These are phyloP conservation scores for Saxidomus purpurata DNA, from an alignment of 1,140 invertebrate genomes.

Conservation along the genomic window DNA sequence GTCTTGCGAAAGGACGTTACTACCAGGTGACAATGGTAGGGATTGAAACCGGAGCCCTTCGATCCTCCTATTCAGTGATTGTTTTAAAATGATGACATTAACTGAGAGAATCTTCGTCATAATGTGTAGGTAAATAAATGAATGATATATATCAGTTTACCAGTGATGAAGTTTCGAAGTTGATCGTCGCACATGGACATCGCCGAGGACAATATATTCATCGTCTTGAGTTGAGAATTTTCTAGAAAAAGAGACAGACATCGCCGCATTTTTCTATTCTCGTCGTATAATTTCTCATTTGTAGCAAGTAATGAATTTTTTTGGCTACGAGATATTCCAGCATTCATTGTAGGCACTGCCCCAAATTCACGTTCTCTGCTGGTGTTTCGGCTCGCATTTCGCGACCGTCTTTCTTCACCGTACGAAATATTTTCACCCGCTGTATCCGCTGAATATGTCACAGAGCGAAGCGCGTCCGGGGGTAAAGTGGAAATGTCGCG, in stretches of 20 bases:
- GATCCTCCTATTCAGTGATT: no score
- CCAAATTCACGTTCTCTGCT: background rate
- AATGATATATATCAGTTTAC: background rate
- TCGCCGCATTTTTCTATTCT: conserved; percentile 19
- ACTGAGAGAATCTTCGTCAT: no score
- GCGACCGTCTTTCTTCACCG: background rate
- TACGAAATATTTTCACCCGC: background rate
- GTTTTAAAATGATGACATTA: no score
- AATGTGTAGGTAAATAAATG: no score
- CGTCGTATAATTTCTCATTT: background rate
- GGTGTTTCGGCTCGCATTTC: background rate
- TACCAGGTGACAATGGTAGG: no score
- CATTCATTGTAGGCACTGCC: background rate
- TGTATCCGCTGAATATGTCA: background rate
- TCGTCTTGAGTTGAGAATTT: background rate
- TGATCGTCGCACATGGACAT: conserved; percentile 27
- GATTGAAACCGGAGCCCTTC: no score
- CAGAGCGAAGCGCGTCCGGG: conserved; percentile 2
- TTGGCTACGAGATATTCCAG: background rate
- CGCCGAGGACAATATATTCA: background rate
- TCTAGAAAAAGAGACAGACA: background rate
- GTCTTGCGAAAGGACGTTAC: no score
- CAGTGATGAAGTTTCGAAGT: conserved; percentile 26
- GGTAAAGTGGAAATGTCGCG: conserved; percentile 13
- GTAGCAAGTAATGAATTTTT: background rate